Conservation (phyloP, 1,140 invertebrate genomes). For the Diploscapter pachys region DNA sequence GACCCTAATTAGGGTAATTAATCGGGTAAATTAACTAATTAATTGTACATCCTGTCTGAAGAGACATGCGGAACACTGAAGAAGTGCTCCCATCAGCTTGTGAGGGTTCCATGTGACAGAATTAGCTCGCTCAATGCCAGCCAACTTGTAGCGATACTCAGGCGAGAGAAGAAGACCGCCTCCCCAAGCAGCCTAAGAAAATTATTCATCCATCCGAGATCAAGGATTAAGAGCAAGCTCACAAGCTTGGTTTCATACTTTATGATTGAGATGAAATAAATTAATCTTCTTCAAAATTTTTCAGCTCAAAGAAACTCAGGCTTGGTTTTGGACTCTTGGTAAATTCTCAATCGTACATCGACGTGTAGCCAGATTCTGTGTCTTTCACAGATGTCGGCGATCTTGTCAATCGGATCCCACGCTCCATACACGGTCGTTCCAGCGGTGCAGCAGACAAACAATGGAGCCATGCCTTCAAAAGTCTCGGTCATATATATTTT, state of each 20-base stretch:
- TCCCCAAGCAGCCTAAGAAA: constrained; percentile 89
- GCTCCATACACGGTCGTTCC: constrained; percentile 79
- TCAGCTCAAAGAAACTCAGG: too few relatives aligned
- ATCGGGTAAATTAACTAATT: background rate
- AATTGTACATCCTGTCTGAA: constrained; percentile 81
- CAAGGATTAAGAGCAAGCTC: background rate
- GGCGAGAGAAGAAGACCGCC: constrained; percentile 86
- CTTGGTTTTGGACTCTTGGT: background rate
- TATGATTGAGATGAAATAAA: too few relatives aligned
- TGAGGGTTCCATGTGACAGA: constrained; percentile 99
- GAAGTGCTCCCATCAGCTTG: constrained; percentile 90
- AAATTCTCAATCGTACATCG: constrained; percentile 73
- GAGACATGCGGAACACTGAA: constrained; percentile 97
- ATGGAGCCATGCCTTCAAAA: constrained; percentile 65
- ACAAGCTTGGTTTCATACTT: background rate
- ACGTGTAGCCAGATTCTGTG: constrained; percentile 94
- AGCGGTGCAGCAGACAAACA: constrained; percentile 90
- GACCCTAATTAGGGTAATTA: constrained; percentile 69
- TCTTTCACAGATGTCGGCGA: constrained; percentile 92
- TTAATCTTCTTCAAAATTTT: too few relatives aligned
- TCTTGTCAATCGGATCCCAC: constrained; percentile 87
- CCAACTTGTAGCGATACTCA: constrained; percentile 82
- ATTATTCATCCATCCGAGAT: constrained; percentile 10
- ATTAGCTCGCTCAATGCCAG: constrained; percentile 86
- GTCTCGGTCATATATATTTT: too few relatives aligned